Evolutionary conservation across 1,140 invertebrate species (phyloP).

Genomic region (Calycopis cecrops): DNA sequence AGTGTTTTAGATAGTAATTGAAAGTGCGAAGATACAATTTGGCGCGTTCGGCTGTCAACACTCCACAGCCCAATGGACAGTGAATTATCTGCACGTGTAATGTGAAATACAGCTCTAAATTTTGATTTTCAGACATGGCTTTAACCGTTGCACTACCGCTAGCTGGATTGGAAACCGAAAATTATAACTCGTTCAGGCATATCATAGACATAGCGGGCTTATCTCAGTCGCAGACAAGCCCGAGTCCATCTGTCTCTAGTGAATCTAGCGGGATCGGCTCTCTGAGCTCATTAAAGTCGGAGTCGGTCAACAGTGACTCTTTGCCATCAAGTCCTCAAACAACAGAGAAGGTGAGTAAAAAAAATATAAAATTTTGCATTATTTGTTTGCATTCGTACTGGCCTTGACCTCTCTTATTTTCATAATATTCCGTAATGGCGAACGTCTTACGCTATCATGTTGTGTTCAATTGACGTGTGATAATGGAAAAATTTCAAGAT

Average conservation of each 20-base stretch:
- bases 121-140: slow-evolving; percentile 71
- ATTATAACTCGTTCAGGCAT: slow-evolving; percentile 70
- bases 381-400: slow-evolving; percentile 68
- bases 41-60: slow-evolving; percentile 71
- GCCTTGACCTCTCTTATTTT: slow-evolving; percentile 74
- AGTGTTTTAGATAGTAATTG: slow-evolving; percentile 27
- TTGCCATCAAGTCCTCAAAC: slow-evolving; percentile 72
- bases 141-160: slow-evolving; percentile 71
- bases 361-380: slow-evolving; percentile 41
- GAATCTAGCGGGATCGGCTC: slow-evolving; percentile 74
- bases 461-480: slow-evolving; percentile 56
- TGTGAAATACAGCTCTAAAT: slow-evolving; percentile 50
- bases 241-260: slow-evolving; percentile 69
- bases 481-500: slow-evolving; percentile 49
- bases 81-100: slow-evolving; percentile 63
- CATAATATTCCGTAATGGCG: slow-evolving; percentile 75
- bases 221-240: slow-evolving; percentile 66
- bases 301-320: slow-evolving; percentile 67
- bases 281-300: slow-evolving; percentile 70
- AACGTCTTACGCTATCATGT: slow-evolving; percentile 65
- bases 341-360: slow-evolving; percentile 66
- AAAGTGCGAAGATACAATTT: slow-evolving; percentile 40
- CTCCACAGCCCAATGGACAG: slow-evolving; percentile 45
- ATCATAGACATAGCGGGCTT: slow-evolving; percentile 71
- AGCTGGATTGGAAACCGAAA: slow-evolving; percentile 66